Evolutionary conservation across 2,113 vertebrate species (phyloP), one percentile per base, ranked within the genome.

Genomic region (Crocuta crocuta): DNA sequence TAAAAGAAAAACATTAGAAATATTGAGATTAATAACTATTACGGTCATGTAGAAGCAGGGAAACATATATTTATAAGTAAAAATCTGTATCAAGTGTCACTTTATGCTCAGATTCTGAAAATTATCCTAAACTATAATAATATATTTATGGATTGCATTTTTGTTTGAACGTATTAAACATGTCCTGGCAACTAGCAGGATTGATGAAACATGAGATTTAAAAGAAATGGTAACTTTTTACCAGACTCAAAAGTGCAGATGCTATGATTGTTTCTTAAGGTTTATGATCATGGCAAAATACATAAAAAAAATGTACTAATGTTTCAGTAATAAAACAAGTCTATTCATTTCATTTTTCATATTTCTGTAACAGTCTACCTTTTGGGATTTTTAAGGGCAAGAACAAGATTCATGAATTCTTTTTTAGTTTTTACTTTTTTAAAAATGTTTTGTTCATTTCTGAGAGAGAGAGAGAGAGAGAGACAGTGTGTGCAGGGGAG

Each of bases 21-120:
- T 96, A 98, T 68, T 94, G 89, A 97, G 79, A 98, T 98, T 97
- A 97, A 94, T 98, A 97, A 73, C 66, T 96, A 89, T 82, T 97
- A 91, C 15, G 31, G 89, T 76, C 82, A 93, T 68, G 89, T 35
- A 97, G 89, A 98, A 97, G 91, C 3, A 71, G 43, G 71, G 61
- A 96, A 91, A 93, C 48, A 79, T 91, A 92, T 23, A 94, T 88
- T 97, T 95, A 93, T 91, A 91, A 93, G 63, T 97, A 97, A 97
- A 95, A 96, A 91, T 93, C 73, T 95, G 0, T 33, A 93, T n/a
- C 26, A 73, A 31, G 31, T 95, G 50, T 89, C 74, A 96, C 39
- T 91, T 85, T 82, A 5, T 50, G 17, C 53, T 91, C 63, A 94
- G 78, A 66, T 83, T 79, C 68, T 76, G 71, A 96, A 95, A 95